A percentile compares a stretch with the other conserved stretches of the same genome.
Evolutionary conservation across 2,797 vertebrate genomes (phyloP).

Genomic region (Poecile montanus): DNA sequence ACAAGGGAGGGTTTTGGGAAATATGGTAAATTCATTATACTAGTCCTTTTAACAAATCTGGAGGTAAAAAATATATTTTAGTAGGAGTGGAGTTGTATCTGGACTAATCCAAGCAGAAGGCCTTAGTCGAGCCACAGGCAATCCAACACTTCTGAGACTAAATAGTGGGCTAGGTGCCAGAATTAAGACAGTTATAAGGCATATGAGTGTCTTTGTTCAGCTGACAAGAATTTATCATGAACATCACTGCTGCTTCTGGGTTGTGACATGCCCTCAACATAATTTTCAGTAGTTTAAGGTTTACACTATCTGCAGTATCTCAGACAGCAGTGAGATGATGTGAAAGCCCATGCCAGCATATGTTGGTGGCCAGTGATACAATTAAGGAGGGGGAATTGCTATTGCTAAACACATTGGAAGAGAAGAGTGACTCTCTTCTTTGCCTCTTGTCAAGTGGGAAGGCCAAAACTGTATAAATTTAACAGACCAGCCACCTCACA

Average conservation of each 20-base stretch:
- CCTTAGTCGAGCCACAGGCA: background rate
- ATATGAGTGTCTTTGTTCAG: background rate
- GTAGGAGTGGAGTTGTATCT: background rate
- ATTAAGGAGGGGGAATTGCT: background rate
- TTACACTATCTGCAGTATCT: background rate
- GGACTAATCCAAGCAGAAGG: background rate
- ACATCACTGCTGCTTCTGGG: background rate
- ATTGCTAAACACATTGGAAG: background rate
- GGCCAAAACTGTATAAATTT: background rate
- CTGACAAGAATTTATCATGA: background rate
- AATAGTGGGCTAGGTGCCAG: background rate
- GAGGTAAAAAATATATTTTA: background rate
- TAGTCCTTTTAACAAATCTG: background rate
- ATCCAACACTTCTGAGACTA: background rate
- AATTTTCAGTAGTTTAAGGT: background rate
- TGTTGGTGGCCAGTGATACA: background rate
- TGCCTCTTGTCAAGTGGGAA: background rate
- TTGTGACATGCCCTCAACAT: background rate
- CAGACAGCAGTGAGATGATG: background rate
- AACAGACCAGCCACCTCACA: background rate
- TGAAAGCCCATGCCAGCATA: background rate
- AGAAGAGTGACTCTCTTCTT: background rate
- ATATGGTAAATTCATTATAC: background rate
- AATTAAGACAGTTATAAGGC: background rate
- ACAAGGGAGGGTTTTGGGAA: background rate